Conservation (phyloP, 2,113 vertebrate species). For the Protobothrops flavoviridis region DNA sequence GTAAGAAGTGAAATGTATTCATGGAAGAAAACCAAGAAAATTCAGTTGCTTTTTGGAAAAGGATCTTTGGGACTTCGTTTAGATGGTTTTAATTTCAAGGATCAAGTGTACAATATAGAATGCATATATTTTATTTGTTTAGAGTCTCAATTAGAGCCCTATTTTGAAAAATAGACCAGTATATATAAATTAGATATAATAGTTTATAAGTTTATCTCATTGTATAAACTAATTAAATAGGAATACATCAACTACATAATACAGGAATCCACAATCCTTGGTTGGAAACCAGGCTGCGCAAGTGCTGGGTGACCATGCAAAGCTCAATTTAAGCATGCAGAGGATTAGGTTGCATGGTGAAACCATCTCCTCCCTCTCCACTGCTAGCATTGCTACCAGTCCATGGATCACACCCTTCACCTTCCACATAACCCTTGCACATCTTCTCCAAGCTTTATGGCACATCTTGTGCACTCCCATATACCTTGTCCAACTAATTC, state of each 20-base stretch:
- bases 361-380: background rate
- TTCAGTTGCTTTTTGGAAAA: background rate
- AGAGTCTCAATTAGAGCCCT: background rate
- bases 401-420: background rate
- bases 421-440: background rate
- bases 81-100: background rate
- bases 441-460: background rate
- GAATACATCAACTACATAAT: background rate
- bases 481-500: background rate
- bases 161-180: background rate
- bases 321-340: background rate
- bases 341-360: background rate
- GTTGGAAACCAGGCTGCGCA: background rate
- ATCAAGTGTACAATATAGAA: background rate
- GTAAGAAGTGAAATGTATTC: background rate
- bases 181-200: background rate
- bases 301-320: background rate
- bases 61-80: background rate
- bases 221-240: background rate
- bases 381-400: accelerated
- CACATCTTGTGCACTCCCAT: background rate
- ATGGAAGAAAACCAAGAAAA: background rate
- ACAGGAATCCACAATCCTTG: background rate
- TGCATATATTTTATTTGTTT: background rate
- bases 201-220: background rate